phyloP scores from a whole-genome alignment of 2,797 vertebrate species.

The Lerista edwardsae region DNA sequence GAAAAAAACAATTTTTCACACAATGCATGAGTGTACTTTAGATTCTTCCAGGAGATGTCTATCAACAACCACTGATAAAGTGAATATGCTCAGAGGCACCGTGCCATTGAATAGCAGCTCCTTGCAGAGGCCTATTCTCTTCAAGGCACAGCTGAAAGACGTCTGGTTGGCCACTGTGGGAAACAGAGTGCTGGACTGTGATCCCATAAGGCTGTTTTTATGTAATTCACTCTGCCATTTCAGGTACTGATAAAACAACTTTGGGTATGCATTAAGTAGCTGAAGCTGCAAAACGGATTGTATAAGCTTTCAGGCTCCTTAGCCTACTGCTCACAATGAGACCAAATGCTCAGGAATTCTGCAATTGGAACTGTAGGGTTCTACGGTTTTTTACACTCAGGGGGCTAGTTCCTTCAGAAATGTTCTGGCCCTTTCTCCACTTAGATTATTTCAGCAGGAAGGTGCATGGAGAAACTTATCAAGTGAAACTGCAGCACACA shows the following conservation, averaged over 20 bases:
- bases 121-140: background rate
- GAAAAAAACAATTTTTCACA: background rate
- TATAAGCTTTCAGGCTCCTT: background rate
- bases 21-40: background rate
- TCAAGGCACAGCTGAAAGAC: background rate
- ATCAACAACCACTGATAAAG: background rate
- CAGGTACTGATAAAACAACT: background rate
- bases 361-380: too few species aligned
- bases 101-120: background rate
- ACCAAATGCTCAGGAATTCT: background rate
- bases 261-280: background rate
- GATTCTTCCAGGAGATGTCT: background rate
- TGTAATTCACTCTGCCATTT: background rate
- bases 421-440: too few species aligned
- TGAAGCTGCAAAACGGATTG: too few species aligned
- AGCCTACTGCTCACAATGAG: background rate
- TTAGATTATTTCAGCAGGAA: too few species aligned
- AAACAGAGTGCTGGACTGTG: background rate
- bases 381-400: too few species aligned
- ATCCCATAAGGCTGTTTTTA: background rate
- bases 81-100: background rate
- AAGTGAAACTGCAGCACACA: too few species aligned
- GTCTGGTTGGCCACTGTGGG: too few species aligned
- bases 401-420: too few species aligned
- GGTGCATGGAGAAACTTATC: too few species aligned